Evolutionary conservation across 2,797 vertebrate genomes (phyloP).

Genomic region (Luscinia luscinia): DNA sequence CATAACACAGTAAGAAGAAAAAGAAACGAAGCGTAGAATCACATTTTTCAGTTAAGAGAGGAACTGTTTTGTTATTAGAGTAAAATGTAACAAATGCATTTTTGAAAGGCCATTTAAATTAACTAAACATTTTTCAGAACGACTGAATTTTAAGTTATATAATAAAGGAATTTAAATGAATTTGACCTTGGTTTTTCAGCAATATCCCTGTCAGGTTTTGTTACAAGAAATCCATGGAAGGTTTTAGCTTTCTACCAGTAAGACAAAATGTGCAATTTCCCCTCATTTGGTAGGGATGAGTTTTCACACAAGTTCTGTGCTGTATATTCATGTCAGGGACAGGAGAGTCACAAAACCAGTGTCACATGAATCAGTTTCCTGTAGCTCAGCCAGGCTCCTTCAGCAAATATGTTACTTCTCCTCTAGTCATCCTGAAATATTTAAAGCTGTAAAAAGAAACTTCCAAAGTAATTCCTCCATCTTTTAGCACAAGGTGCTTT

Average conservation of each 20-base stretch:
- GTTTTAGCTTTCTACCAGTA: background rate
- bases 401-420: background rate
- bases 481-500: background rate
- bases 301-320: background rate
- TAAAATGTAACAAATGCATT: background rate
- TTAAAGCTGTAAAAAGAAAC: background rate
- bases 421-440: background rate
- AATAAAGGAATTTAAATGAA: background rate
- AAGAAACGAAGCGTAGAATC: background rate
- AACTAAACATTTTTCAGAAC: constrained; percentile 24
- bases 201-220: background rate
- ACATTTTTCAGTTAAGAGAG: background rate
- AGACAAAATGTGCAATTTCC: background rate
- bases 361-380: background rate
- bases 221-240: background rate
- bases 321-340: background rate
- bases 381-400: background rate
- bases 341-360: background rate
- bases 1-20: background rate
- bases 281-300: background rate
- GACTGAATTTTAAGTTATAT: background rate
- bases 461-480: background rate
- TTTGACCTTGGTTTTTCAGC: background rate
- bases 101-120: background rate
- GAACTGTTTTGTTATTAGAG: background rate